These are phyloP conservation scores for Strigamia transsilvanica DNA, from an alignment of 2,888 invertebrate species.

Conservation along the genomic window DNA sequence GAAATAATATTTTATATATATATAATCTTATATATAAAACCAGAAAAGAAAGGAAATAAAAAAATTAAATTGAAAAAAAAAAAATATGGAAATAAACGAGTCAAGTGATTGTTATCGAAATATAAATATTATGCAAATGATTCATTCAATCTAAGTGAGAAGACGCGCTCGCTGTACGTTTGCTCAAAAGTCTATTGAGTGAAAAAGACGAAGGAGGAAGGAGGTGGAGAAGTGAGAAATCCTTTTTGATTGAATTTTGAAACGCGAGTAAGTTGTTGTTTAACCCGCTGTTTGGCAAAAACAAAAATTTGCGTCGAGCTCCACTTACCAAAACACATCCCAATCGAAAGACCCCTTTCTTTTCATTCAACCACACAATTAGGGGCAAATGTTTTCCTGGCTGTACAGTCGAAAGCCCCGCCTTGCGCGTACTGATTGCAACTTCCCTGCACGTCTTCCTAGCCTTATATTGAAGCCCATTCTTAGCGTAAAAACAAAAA, in stretches of 20 bases:
- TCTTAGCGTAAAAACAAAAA: conserved; percentile 28
- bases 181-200: neutral
- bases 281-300: conserved; percentile 14
- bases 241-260: conserved; percentile 33
- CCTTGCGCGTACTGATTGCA: conserved; percentile 24
- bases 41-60: neutral
- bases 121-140: conserved; percentile 43
- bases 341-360: conserved; percentile 10
- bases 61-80: conserved; percentile 10
- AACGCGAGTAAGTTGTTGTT: conserved; percentile 14
- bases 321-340: neutral
- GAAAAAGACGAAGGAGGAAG: neutral
- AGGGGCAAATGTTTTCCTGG: neutral
- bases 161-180: conserved; percentile 4
- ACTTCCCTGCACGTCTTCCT: conserved; percentile 18
- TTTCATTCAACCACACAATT: conserved; percentile 28
- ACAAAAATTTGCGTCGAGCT: conserved; percentile 4
- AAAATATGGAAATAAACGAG: conserved; percentile 12
- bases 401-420: conserved; percentile 5
- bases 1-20: too few relatives aligned
- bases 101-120: conserved; percentile 25
- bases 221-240: neutral
- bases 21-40: too few relatives aligned
- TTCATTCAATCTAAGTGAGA: conserved; percentile 7
- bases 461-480: conserved; percentile 1